Conservation (phyloP, 2,888 invertebrate genomes). For the Mesodorylaimus sp. region DNA sequence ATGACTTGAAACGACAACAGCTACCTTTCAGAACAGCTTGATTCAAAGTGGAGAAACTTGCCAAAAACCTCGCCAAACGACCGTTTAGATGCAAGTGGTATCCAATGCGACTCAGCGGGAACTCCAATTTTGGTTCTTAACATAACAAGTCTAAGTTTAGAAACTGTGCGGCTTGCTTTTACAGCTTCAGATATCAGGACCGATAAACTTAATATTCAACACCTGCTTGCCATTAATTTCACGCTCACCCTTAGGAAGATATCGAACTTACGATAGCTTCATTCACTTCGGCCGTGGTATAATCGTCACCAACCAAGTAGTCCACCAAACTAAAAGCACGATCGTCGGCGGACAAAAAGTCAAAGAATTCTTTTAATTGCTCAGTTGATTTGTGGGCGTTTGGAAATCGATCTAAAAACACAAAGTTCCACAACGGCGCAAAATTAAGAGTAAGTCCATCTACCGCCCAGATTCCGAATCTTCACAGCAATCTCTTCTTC, state of each 20-base stretch:
- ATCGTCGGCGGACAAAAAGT: conserved; percentile 39
- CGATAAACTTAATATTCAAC: too few species aligned
- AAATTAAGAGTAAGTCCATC: conserved; percentile 10
- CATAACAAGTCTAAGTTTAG: too few species aligned
- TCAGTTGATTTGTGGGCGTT: conserved; percentile 71
- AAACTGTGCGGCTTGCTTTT: too few species aligned
- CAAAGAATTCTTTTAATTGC: conserved; percentile 33
- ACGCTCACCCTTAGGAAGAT: not conserved
- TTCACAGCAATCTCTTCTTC: conserved; percentile 17
- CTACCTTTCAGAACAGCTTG: too few species aligned
- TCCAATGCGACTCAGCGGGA: too few species aligned
- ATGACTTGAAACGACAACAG: too few species aligned
- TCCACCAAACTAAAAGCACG: conserved; percentile 54
- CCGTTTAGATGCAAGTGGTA: too few species aligned
- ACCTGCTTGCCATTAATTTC: too few species aligned
- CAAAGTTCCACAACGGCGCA: not conserved
- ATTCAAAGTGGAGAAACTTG: too few species aligned
- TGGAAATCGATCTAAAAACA: conserved; percentile 35
- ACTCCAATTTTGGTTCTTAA: too few species aligned
- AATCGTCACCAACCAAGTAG: conserved; percentile 64
- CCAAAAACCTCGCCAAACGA: too few species aligned
- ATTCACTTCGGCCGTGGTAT: conserved; percentile 75
- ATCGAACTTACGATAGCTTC: conserved; percentile 46
- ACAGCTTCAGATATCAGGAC: too few species aligned
- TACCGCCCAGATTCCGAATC: conserved; percentile 20